Percentiles rank a stretch among this genome's conserved stretches.
phyloP scores from a whole-genome alignment of 2,888 invertebrate species.

The Trachelus stipa region DNA sequence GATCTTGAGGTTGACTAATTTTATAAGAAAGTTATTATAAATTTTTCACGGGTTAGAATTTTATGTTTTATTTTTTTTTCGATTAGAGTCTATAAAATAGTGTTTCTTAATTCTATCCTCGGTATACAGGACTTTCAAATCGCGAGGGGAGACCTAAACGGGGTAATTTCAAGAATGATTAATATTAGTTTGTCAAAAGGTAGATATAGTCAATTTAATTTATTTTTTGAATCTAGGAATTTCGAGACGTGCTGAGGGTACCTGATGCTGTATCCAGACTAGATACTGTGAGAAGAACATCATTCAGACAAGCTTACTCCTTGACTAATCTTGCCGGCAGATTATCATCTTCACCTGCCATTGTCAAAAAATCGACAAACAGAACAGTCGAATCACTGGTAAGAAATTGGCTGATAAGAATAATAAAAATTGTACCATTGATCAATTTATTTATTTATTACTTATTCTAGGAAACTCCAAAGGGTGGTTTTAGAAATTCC shows the following conservation, averaged over 20 bases:
- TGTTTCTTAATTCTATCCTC: constrained; percentile 23
- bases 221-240: constrained; percentile 69
- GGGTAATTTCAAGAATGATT: constrained; percentile 62
- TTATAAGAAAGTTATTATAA: constrained; percentile 24
- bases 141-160: constrained; percentile 67
- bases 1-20: constrained; percentile 74
- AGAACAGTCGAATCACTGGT: constrained; percentile 50
- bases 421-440: neutral
- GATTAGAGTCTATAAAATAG: constrained; percentile 21
- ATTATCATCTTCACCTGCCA: constrained; percentile 52
- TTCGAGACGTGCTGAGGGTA: constrained; percentile 72
- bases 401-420: constrained; percentile 18
- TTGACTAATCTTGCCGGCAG: constrained; percentile 58
- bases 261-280: constrained; percentile 66
- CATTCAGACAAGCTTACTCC: constrained; percentile 61
- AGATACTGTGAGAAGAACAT: constrained; percentile 59
- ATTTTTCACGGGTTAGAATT: neutral
- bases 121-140: constrained; percentile 68
- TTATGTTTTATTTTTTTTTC: neutral
- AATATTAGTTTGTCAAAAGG: neutral
- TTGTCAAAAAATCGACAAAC: constrained; percentile 41
- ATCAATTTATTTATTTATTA: neutral
- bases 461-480: constrained; percentile 52
- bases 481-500: constrained; percentile 56
- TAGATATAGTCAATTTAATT: constrained; percentile 11